Evolutionary conservation across 2,888 invertebrate genomes (phyloP).

Genomic region (Hydriomena furcata): DNA sequence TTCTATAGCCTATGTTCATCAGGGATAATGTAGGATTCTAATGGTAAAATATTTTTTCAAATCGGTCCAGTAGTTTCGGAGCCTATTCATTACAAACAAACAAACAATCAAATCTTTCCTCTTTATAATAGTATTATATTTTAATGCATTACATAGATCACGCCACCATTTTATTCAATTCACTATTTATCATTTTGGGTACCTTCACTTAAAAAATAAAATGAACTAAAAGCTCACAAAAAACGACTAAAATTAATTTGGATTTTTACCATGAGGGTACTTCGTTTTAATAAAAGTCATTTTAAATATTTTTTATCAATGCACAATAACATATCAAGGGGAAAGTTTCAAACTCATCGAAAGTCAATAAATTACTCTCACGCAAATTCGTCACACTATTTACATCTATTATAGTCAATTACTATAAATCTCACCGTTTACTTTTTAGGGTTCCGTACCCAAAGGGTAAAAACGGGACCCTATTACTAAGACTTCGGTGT

Average conservation of each 20-base stretch:
- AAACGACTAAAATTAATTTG: conserved; percentile 31
- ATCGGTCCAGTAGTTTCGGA: too few relatives aligned
- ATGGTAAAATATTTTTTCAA: too few relatives aligned
- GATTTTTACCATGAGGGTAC: conserved; percentile 67
- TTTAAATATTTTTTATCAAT: conserved; percentile 69
- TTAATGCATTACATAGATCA: too few relatives aligned
- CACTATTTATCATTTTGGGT: too few relatives aligned
- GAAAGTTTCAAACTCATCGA: conserved; percentile 32
- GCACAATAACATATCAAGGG: conserved; percentile 32
- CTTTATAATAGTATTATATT: too few relatives aligned
- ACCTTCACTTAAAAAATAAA: conserved; percentile 24
- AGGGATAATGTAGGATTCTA: too few relatives aligned
- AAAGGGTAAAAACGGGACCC: too few relatives aligned
- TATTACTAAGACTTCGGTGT: too few relatives aligned
- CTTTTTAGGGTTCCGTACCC: too few relatives aligned
- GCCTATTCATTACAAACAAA: too few relatives aligned
- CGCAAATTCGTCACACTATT: conserved; percentile 71
- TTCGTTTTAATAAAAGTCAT: conserved; percentile 58
- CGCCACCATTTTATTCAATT: background rate
- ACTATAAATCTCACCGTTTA: conserved; percentile 44
- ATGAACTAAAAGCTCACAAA: conserved; percentile 25
- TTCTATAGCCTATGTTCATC: too few relatives aligned
- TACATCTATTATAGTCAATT: conserved; percentile 64
- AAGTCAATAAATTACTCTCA: conserved; percentile 61
- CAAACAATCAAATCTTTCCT: too few relatives aligned